Percentiles rank a stretch among this genome's conserved stretches.
Conservation (phyloP, 2,888 invertebrate species). For the Leptinotarsa juncta region DNA sequence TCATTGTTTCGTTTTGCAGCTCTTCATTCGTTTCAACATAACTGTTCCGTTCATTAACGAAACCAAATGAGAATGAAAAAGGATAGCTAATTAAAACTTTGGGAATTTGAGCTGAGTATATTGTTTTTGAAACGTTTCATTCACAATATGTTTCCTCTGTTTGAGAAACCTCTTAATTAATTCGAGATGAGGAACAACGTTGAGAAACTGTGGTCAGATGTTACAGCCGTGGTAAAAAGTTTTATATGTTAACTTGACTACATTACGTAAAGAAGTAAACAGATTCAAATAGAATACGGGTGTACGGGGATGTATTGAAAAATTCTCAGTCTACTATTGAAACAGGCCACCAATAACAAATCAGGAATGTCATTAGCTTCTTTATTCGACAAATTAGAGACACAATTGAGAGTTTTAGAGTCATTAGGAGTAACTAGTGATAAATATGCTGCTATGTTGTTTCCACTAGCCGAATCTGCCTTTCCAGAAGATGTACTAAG, state of each 20-base stretch:
- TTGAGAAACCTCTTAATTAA: slow-evolving; percentile 16
- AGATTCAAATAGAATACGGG: neutral
- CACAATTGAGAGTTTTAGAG: too few relatives aligned
- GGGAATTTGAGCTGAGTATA: slow-evolving; percentile 17
- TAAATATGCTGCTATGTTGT: too few relatives aligned
- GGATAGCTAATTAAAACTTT: slow-evolving; percentile 33
- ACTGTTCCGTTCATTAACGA: slow-evolving; percentile 29
- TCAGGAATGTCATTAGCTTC: too few relatives aligned
- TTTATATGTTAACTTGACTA: neutral
- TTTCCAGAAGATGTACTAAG: too few relatives aligned
- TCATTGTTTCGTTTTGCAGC: slow-evolving; percentile 36
- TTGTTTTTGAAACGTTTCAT: slow-evolving; percentile 18
- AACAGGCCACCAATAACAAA: too few relatives aligned
- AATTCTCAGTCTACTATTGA: too few relatives aligned
- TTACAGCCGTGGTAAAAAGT: slow-evolving; percentile 2
- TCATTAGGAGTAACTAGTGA: too few relatives aligned
- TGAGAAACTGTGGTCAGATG: slow-evolving; percentile 4
- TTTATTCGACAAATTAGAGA: too few relatives aligned
- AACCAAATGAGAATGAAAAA: slow-evolving; percentile 27
- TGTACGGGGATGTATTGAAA: too few relatives aligned
- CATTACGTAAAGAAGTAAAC: neutral
- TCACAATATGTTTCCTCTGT: slow-evolving; percentile 18
- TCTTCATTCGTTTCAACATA: slow-evolving; percentile 26
- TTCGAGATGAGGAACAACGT: slow-evolving; percentile 4
- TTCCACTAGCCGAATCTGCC: too few relatives aligned